Conservation (phyloP, 2,888 invertebrate species). For the Sturmia bella region DNA sequence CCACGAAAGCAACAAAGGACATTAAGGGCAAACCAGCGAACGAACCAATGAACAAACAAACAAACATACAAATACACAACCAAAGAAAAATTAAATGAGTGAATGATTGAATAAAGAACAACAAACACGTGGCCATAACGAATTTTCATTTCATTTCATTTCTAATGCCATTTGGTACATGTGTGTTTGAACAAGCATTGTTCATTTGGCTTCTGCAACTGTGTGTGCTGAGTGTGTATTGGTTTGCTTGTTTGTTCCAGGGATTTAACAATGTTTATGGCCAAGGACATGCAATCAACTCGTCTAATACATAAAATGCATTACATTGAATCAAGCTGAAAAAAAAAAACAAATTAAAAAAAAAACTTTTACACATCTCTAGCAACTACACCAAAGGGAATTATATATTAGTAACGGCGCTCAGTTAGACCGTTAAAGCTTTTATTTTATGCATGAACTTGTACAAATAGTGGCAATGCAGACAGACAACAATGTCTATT, state of each 20-base stretch:
- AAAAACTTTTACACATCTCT: constrained; percentile 61
- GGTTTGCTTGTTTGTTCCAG: constrained; percentile 55
- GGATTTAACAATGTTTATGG: constrained; percentile 67
- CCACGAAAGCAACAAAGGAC: constrained; percentile 35
- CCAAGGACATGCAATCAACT: constrained; percentile 69
- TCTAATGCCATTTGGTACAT: constrained; percentile 35
- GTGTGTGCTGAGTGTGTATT: constrained; percentile 20
- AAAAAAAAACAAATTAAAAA: not conserved
- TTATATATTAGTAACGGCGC: constrained; percentile 65
- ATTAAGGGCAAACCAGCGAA: constrained; percentile 38
- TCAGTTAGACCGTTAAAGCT: constrained; percentile 67
- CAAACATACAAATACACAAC: not conserved
- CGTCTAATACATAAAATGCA: constrained; percentile 62
- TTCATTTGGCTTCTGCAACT: constrained; percentile 17
- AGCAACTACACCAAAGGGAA: constrained; percentile 68
- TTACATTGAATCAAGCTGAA: constrained; percentile 54
- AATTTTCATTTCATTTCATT: constrained; percentile 67
- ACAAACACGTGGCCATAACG: constrained; percentile 72
- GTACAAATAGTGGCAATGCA: constrained; percentile 19
- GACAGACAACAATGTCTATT: constrained; percentile 14
- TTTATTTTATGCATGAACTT: constrained; percentile 63
- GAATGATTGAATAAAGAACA: constrained; percentile 24
- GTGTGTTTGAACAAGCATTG: constrained; percentile 43
- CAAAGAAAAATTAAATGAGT: constrained; percentile 12
- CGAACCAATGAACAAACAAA: constrained; percentile 28